These are phyloP conservation scores for Hybos culiciformis DNA, from an alignment of 2,888 invertebrate genomes.

Conservation along the genomic window DNA sequence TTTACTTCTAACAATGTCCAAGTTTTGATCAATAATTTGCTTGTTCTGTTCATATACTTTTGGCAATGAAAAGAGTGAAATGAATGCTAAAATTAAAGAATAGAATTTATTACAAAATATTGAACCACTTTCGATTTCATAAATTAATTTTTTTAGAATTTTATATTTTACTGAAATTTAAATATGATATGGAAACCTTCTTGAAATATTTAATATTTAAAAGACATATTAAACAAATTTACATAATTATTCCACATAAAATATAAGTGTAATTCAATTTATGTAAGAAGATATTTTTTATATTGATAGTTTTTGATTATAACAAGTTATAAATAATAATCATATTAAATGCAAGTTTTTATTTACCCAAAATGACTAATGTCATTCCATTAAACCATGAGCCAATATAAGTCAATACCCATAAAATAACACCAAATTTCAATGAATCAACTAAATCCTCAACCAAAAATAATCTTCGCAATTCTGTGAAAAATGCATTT, in stretches of 20 bases:
- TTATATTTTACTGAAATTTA: too few relatives aligned
- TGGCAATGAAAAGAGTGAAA: conserved; percentile 87
- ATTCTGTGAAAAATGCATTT: conserved; percentile 66
- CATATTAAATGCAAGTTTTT: conserved; percentile 6
- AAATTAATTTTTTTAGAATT: background rate
- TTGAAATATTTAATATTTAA: too few relatives aligned
- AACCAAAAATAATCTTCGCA: conserved; percentile 88
- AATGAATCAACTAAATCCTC: conserved; percentile 93
- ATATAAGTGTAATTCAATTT: too few relatives aligned
- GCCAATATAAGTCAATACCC: conserved; percentile 95
- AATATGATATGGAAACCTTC: too few relatives aligned
- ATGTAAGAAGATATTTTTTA: too few relatives aligned
- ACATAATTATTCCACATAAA: too few relatives aligned
- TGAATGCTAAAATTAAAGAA: conserved; percentile 56
- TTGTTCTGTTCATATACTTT: conserved; percentile 94
- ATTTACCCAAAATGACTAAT: conserved; percentile 79
- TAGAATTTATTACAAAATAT: too few relatives aligned
- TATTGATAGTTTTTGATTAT: background rate
- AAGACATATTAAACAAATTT: too few relatives aligned
- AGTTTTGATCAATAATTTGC: conserved; percentile 80
- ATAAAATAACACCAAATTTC: conserved; percentile 88
- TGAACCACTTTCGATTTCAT: too few relatives aligned
- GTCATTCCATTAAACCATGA: conserved; percentile 99
- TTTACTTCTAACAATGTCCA: conserved; percentile 76
- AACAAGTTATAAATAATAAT: background rate